Percentiles rank a stretch among this genome's conserved stretches.
phyloP scores from a whole-genome alignment of 2,888 invertebrate species.

The Chironomus riparius region DNA sequence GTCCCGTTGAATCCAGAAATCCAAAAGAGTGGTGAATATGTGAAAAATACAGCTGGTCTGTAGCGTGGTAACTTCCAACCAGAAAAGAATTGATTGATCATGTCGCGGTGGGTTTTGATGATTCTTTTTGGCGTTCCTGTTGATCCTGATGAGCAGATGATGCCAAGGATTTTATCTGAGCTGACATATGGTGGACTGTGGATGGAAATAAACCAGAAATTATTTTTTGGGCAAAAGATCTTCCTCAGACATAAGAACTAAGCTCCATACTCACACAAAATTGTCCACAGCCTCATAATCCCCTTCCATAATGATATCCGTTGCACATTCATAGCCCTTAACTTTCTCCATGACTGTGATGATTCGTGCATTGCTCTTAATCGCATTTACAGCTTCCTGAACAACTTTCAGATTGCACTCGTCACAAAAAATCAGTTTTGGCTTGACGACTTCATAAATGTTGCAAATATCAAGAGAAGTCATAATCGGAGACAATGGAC shows the following conservation, averaged over 20 bases:
- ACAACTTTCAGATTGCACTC: not conserved
- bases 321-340: not conserved
- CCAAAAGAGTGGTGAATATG: not conserved
- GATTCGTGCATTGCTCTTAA: not conserved
- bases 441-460: not conserved
- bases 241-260: too few relatives aligned
- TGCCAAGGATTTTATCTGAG: not conserved
- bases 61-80: not conserved
- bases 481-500: constrained; percentile 33
- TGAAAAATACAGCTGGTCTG: not conserved
- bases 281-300: not conserved
- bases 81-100: not conserved
- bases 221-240: not conserved
- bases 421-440: constrained; percentile 20
- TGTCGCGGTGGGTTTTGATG: not conserved
- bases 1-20: constrained; percentile 2
- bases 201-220: not conserved
- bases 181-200: too few relatives aligned
- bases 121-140: constrained; percentile 20
- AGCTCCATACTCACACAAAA: too few relatives aligned
- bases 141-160: constrained; percentile 22
- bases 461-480: constrained; percentile 27
- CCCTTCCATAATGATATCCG: not conserved
- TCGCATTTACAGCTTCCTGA: not conserved
- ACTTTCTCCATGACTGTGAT: constrained; percentile 6